Percentiles rank a stretch among this genome's conserved stretches.
Evolutionary conservation across 2,797 vertebrate species (phyloP).

Genomic region (Dendrocincla tyrannina): DNA sequence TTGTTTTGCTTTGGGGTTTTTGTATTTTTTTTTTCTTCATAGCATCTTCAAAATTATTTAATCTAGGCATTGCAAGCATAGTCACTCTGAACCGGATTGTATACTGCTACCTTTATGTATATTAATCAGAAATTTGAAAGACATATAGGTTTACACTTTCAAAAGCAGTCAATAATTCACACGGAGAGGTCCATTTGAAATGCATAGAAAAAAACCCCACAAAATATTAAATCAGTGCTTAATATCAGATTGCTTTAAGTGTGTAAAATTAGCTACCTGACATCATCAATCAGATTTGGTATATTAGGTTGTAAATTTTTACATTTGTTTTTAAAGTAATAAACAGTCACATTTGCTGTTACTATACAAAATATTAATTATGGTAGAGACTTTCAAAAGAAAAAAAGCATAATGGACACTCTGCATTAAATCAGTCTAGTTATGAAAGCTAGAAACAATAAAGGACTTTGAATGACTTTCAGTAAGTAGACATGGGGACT

Average conservation of each 20-base stretch:
- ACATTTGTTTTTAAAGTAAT: background rate
- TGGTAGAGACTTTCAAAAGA: background rate
- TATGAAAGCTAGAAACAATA: background rate
- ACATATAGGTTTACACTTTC: background rate
- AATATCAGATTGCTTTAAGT: background rate
- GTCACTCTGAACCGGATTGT: background rate
- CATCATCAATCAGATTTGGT: background rate
- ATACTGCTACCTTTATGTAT: background rate
- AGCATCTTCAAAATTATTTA: background rate
- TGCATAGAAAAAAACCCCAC: background rate
- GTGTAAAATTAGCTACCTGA: background rate
- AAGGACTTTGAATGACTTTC: background rate
- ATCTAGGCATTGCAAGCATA: background rate
- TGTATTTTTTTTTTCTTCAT: background rate
- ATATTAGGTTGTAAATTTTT: background rate
- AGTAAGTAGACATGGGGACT: background rate
- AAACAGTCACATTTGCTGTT: background rate
- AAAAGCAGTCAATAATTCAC: conserved; percentile 16
- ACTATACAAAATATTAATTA: background rate
- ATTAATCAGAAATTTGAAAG: conserved; percentile 19
- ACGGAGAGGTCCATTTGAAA: background rate
- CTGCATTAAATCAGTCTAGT: background rate
- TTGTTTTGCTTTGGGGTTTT: background rate
- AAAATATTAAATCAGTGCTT: conserved; percentile 33
- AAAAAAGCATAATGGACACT: background rate